Conservation (phyloP, 2,797 vertebrate genomes). For the Fistularia commersonii region DNA sequence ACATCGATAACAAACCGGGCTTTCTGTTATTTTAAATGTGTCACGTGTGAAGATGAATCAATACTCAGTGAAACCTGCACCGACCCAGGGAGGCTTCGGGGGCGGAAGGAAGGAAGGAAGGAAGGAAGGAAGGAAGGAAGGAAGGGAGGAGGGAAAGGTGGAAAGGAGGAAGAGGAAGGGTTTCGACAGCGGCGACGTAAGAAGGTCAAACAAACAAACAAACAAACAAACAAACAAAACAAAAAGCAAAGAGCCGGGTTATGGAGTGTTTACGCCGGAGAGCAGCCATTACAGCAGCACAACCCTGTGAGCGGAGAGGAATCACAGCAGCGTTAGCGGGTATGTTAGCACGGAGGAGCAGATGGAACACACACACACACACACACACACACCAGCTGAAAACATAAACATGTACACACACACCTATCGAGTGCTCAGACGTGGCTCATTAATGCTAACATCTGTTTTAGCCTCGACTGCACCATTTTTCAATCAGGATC, state of each 20-base stretch:
- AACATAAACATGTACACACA: no score
- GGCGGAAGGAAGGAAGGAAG: slow-evolving; percentile 52
- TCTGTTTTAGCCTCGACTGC: slow-evolving; percentile 50
- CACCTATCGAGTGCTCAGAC: no score
- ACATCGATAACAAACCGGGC: no score
- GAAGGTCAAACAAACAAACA: slow-evolving; percentile 43
- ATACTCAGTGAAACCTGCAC: slow-evolving; percentile 55
- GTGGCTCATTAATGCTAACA: slow-evolving; percentile 63
- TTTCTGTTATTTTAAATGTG: background rate
- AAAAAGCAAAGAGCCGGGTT: slow-evolving; percentile 34
- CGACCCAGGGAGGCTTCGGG: slow-evolving; percentile 64
- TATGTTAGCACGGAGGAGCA: slow-evolving; percentile 44
- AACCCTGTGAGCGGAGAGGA: slow-evolving; percentile 13
- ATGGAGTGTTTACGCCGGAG: slow-evolving; percentile 8
- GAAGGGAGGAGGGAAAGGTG: no score
- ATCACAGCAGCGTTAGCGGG: slow-evolving; percentile 36
- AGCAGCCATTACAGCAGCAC: no score
- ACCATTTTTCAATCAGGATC: slow-evolving; percentile 21
- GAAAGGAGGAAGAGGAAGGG: slow-evolving; percentile 42
- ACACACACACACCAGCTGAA: slow-evolving; percentile 14
- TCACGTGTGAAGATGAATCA: no score
- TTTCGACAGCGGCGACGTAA: slow-evolving; percentile 47
- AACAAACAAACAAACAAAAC: slow-evolving; percentile 11
- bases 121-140: slow-evolving; percentile 16
- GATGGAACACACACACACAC: slow-evolving; percentile 36